phyloP scores from a whole-genome alignment of 2,113 vertebrate species.

The Okapia johnstoni region DNA sequence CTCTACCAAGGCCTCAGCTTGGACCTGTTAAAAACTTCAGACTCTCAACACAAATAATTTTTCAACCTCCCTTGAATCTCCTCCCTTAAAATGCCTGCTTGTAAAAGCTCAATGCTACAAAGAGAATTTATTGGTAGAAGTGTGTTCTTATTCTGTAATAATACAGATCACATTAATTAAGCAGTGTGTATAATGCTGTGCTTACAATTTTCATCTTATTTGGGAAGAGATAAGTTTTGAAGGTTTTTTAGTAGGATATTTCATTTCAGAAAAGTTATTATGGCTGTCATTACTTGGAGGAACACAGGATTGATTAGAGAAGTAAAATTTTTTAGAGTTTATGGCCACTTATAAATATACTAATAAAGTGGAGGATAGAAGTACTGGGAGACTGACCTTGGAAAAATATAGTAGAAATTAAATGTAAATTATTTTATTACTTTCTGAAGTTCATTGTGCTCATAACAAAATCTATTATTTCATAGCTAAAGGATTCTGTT shows the following conservation, averaged over 20 bases:
- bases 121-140: not conserved
- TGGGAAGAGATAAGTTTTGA: not conserved
- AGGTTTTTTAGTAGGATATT: not conserved
- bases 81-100: not conserved
- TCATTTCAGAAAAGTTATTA: not conserved
- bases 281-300: not conserved
- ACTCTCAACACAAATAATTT: not conserved
- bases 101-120: not conserved
- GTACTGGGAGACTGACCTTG: not conserved
- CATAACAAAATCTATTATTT: not conserved
- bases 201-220: not conserved
- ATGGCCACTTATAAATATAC: not conserved
- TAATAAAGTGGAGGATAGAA: not conserved
- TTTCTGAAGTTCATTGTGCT: not conserved
- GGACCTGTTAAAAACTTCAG: not conserved
- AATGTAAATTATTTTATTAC: not conserved
- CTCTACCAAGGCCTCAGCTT: not conserved
- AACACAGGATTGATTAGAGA: not conserved
- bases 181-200: not conserved
- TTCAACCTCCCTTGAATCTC: not conserved
- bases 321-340: not conserved
- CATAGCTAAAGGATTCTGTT: not conserved
- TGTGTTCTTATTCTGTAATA: not conserved
- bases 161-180: not conserved
- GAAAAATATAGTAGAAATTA: not conserved